These are phyloP conservation scores for Plemyria rubiginata DNA, from an alignment of 2,888 invertebrate species.

Conservation along the genomic window DNA sequence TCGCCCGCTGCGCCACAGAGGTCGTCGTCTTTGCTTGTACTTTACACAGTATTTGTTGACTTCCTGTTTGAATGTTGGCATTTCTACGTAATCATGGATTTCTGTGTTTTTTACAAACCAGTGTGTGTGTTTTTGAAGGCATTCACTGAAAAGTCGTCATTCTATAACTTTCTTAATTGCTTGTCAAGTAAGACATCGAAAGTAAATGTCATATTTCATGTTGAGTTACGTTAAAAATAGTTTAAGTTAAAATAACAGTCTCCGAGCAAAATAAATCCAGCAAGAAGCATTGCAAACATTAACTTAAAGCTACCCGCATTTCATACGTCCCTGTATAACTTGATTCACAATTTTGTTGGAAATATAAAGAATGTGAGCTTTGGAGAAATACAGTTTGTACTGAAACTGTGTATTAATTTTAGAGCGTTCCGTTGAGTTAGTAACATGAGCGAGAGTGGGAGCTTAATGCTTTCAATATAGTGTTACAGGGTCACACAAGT, in stretches of 20 bases:
- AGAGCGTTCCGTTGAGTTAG: slow-evolving; percentile 13
- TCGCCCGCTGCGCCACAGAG: no score
- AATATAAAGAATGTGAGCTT: slow-evolving; percentile 4
- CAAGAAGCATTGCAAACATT: slow-evolving; percentile 27
- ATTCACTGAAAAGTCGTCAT: no score
- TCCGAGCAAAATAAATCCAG: slow-evolving; percentile 14
- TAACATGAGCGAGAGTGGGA: slow-evolving; percentile 7
- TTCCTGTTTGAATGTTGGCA: no score
- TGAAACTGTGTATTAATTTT: slow-evolving; percentile 18
- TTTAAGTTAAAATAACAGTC: slow-evolving; percentile 1
- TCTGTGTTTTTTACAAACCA: no score
- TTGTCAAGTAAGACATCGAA: not conserved
- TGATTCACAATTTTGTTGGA: slow-evolving; percentile 6
- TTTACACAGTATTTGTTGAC: no score
- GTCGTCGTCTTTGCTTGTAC: no score
- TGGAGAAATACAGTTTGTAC: slow-evolving; percentile 10
- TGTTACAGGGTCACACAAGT: slow-evolving; percentile 6
- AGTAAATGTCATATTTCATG: not conserved
- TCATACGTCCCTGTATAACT: slow-evolving; percentile 17
- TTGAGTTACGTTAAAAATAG: not conserved
- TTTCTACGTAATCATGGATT: no score
- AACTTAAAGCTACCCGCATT: slow-evolving; percentile 26
- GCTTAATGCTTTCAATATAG: slow-evolving; percentile 10
- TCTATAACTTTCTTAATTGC: no score
- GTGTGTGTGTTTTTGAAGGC: no score